Conservation (phyloP, 64 coral and sea anemone genomes). For the Porites lutea region DNA sequence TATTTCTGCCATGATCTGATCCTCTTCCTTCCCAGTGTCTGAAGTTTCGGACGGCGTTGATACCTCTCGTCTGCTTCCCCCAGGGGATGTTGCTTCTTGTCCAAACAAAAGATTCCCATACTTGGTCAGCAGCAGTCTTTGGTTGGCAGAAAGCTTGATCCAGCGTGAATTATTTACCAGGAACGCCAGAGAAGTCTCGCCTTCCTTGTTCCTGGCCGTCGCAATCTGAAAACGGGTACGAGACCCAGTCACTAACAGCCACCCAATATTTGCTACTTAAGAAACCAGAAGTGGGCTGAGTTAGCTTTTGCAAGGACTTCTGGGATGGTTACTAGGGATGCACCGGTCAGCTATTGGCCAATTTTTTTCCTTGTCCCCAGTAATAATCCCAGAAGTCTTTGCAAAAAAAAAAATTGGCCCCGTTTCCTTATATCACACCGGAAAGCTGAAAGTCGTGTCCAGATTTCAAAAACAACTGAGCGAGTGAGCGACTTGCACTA, state of each 20-base stretch:
- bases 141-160: slow-evolving; percentile 60
- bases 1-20: slow-evolving; percentile 76
- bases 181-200: slow-evolving; percentile 82
- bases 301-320: too few relatives aligned
- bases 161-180: slow-evolving; percentile 84
- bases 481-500: neutral
- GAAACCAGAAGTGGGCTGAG: too few relatives aligned
- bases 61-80: neutral
- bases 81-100: slow-evolving; percentile 11
- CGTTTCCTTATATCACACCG: too few relatives aligned
- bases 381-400: too few relatives aligned
- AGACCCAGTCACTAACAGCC: too few relatives aligned
- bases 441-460: too few relatives aligned
- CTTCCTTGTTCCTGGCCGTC: slow-evolving; percentile 58
- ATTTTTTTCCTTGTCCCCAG: too few relatives aligned
- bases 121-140: slow-evolving; percentile 70
- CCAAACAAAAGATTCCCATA: slow-evolving; percentile 66
- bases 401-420: too few relatives aligned
- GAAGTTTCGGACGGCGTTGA: neutral
- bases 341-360: too few relatives aligned
- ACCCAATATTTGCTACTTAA: too few relatives aligned
- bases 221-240: slow-evolving; percentile 60
- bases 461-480: neutral
- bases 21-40: neutral
- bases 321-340: too few relatives aligned